Evolutionary conservation across 2,113 vertebrate species (phyloP).

Genomic region (Corvus moneduloides): DNA sequence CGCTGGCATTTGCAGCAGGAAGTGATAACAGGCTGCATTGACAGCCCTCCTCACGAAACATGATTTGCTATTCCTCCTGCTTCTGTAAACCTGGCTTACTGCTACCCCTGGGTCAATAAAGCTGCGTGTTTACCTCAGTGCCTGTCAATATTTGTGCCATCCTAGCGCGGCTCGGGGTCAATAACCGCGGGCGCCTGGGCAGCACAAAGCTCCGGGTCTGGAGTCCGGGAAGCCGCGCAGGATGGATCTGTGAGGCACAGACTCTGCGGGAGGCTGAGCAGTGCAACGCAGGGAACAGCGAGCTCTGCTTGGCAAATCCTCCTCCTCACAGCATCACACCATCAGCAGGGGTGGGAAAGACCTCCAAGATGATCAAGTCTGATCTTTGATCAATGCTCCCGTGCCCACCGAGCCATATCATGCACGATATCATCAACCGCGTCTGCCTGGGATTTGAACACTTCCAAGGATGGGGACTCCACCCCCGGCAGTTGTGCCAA

Average conservation of each 20-base stretch:
- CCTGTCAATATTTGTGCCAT: neutral
- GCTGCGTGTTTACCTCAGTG: neutral
- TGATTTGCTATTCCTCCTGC: neutral
- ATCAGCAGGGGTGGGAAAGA: neutral
- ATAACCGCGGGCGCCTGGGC: neutral
- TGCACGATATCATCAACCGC: rapidly evolving
- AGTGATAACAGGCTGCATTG: neutral
- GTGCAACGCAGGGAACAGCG: neutral
- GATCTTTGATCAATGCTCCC: no score
- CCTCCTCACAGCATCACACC: neutral
- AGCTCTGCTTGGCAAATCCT: neutral
- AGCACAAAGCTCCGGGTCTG: neutral
- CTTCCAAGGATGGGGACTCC: neutral
- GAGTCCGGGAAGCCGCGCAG: neutral
- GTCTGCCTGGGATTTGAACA: rapidly evolving
- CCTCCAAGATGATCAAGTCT: neutral
- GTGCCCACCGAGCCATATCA: neutral
- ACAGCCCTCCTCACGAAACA: neutral
- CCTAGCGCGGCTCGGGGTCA: neutral
- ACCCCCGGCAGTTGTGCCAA: neutral
- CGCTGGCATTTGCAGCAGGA: neutral
- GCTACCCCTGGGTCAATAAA: neutral
- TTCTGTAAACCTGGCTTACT: neutral
- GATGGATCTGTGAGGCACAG: neutral
- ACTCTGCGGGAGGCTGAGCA: neutral